phyloP scores from a whole-genome alignment of 1,140 invertebrate genomes.

The Papilio aristodemus region DNA sequence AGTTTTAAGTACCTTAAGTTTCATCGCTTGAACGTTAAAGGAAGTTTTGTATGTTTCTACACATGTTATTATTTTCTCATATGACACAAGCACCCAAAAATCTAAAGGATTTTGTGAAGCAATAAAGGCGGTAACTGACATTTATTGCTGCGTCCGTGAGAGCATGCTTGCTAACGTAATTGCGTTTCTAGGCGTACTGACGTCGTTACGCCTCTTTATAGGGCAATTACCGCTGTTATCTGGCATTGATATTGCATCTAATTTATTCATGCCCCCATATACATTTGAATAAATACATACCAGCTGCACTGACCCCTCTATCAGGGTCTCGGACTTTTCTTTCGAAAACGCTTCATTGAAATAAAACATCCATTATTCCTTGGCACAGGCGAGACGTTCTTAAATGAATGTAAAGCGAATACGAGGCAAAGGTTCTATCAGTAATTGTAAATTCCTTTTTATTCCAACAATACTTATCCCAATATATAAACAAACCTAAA shows the following conservation, averaged over 20 bases:
- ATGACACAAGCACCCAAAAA: constrained; percentile 51
- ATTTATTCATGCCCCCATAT: constrained; percentile 68
- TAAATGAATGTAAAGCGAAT: constrained; percentile 43
- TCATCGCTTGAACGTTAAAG: not conserved
- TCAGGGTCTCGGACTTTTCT: constrained; percentile 50
- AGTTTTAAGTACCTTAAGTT: not conserved
- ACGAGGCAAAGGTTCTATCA: constrained; percentile 36
- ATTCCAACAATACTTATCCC: not conserved
- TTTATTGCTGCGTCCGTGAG: constrained; percentile 68
- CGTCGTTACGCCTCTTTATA: constrained; percentile 75
- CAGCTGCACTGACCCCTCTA: constrained; percentile 61
- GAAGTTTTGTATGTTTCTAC: not conserved
- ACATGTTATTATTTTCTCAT: constrained; percentile 17
- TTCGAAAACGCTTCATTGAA: constrained; percentile 50
- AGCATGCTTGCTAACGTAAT: constrained; percentile 66
- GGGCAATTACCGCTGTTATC: constrained; percentile 75
- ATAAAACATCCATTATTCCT: constrained; percentile 59
- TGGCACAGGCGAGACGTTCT: constrained; percentile 46
- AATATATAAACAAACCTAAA: not conserved
- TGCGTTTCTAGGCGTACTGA: constrained; percentile 72
- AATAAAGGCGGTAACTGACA: constrained; percentile 59
- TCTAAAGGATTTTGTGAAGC: constrained; percentile 40
- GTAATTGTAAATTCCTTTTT: constrained; percentile 27
- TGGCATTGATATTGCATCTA: constrained; percentile 78
- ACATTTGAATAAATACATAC: constrained; percentile 65